These are phyloP conservation scores for Antedon bifida DNA, from an alignment of 35 echinoderm and acorn worm genomes.

Conservation along the genomic window DNA sequence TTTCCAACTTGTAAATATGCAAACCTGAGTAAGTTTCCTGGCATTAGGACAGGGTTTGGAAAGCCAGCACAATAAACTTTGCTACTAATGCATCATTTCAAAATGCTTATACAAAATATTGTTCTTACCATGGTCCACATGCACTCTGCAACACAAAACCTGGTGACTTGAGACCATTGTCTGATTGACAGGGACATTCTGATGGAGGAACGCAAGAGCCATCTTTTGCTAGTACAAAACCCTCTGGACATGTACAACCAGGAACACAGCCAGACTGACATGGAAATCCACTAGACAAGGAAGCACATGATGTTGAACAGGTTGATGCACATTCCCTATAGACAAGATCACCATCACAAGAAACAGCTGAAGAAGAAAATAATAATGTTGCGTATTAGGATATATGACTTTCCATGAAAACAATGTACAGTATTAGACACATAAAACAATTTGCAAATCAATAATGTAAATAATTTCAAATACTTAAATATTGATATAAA, in stretches of 20 bases:
- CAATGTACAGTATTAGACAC: no score
- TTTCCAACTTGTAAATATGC: no score
- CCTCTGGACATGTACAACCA: slow-evolving; percentile 1
- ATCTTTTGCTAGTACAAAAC: neutral
- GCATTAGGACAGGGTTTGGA: no score
- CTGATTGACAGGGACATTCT: neutral
- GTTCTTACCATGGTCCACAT: neutral
- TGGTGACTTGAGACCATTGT: neutral
- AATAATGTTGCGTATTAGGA: no score
- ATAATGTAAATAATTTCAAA: no score
- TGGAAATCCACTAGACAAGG: neutral
- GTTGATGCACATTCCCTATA: neutral
- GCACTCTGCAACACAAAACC: neutral
- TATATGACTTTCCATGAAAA: no score
- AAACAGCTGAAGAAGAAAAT: neutral
- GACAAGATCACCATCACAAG: neutral
- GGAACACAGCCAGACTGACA: neutral
- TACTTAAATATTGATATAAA: no score
- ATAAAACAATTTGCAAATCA: no score
- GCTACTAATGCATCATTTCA: no score
- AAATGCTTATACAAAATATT: neutral
- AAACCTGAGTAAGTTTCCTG: no score
- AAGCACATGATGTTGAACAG: neutral
- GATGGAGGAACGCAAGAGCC: neutral
- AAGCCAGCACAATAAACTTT: no score